phyloP scores from a whole-genome alignment of 2,888 invertebrate species.

The Mystacides longicornis region DNA sequence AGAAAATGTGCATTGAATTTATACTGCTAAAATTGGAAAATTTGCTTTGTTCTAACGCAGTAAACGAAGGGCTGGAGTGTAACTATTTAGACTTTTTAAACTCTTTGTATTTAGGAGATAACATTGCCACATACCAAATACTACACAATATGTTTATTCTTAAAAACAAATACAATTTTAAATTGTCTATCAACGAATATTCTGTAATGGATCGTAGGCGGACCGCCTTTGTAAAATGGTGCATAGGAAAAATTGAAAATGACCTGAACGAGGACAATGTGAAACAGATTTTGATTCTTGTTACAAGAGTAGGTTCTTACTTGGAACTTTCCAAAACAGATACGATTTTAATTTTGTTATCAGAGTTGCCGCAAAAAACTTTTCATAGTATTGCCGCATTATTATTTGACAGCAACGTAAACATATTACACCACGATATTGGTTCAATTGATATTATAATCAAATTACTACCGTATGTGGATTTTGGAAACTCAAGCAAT shows the following conservation, averaged over 20 bases:
- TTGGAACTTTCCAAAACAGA: slow-evolving; percentile 19
- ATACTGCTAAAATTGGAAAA: slow-evolving; percentile 38
- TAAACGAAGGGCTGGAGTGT: slow-evolving; percentile 33
- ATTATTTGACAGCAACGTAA: slow-evolving; percentile 12
- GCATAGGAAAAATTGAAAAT: slow-evolving; percentile 10
- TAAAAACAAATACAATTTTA: slow-evolving; percentile 19
- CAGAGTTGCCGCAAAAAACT: neutral
- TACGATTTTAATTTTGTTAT: slow-evolving; percentile 13
- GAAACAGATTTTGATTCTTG: slow-evolving; percentile 8
- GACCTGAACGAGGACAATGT: neutral
- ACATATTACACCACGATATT: slow-evolving; percentile 15
- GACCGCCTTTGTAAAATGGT: slow-evolving; percentile 19
- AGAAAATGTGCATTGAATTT: slow-evolving; percentile 14
- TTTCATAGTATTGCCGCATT: slow-evolving; percentile 9
- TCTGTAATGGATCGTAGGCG: slow-evolving; percentile 14
- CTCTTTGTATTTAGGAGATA: slow-evolving; percentile 11
- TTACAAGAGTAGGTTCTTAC: slow-evolving; percentile 16
- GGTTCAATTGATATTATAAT: slow-evolving; percentile 17
- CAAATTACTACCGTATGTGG: slow-evolving; percentile 14
- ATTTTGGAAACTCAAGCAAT: slow-evolving; percentile 11
- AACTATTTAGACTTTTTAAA: slow-evolving; percentile 46
- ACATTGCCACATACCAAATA: slow-evolving; percentile 9
- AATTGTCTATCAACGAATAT: slow-evolving; percentile 21
- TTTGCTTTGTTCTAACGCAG: slow-evolving; percentile 32
- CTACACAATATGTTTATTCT: slow-evolving; percentile 20